A percentile compares a stretch with the other conserved stretches of the same genome.
Evolutionary conservation across 2,888 invertebrate species (phyloP).

Genomic region (Melanophora roralis): DNA sequence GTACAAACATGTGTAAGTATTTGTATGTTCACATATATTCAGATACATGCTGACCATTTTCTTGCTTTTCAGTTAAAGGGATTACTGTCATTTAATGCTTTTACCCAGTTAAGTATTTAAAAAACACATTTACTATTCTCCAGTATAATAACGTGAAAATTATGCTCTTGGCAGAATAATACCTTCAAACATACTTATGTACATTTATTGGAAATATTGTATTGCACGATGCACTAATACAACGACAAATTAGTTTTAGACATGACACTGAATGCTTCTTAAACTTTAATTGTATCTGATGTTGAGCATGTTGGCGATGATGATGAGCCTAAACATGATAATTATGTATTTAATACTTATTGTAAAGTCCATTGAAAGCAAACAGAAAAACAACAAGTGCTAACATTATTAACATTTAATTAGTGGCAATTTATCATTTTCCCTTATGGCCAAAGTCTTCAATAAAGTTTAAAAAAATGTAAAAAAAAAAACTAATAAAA

Average conservation of each 20-base stretch:
- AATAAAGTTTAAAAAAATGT: background rate
- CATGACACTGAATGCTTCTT: slow-evolving; percentile 22
- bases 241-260: slow-evolving; percentile 21
- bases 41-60: too few species aligned
- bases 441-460: background rate
- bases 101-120: background rate
- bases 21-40: too few species aligned
- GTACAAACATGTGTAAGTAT: too few species aligned
- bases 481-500: background rate
- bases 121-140: background rate
- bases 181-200: too few species aligned
- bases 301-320: background rate
- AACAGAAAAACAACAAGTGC: background rate
- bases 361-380: slow-evolving; percentile 1
- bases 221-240: background rate
- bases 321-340: slow-evolving; percentile 3
- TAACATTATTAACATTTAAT: slow-evolving; percentile 14
- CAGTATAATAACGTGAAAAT: slow-evolving; percentile 2
- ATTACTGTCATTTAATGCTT: background rate
- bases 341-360: background rate
- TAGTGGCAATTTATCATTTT: background rate
- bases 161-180: slow-evolving; percentile 20
- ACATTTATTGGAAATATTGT: slow-evolving; percentile 20
- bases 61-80: too few species aligned
- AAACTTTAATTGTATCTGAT: slow-evolving; percentile 31